These are phyloP conservation scores for Achatina immaculata DNA, from an alignment of 1,140 invertebrate species.

Conservation along the genomic window DNA sequence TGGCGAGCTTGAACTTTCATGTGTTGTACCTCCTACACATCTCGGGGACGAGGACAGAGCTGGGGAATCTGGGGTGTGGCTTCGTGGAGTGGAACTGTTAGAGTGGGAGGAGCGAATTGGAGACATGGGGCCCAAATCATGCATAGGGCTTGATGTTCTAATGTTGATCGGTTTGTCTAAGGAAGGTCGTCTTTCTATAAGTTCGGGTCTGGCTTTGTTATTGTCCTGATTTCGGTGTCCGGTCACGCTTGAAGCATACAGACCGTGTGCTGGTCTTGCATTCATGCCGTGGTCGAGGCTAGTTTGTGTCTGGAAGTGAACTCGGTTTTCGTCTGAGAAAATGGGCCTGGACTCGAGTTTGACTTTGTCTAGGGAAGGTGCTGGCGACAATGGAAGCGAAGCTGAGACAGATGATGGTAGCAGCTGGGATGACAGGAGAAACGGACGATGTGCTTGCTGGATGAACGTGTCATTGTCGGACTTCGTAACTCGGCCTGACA, in stretches of 20 bases:
- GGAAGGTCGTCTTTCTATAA: background rate
- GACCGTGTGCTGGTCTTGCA: conserved; percentile 4
- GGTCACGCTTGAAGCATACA: background rate
- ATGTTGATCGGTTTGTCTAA: background rate
- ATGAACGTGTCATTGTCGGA: background rate
- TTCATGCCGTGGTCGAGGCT: too few species aligned
- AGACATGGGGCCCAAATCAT: conserved; percentile 15
- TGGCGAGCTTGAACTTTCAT: background rate
- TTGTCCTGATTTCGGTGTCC: background rate
- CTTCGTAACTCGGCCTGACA: background rate
- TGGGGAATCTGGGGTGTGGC: conserved; percentile 56
- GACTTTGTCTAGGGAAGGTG: background rate
- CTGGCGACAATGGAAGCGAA: background rate
- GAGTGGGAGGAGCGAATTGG: conserved; percentile 52
- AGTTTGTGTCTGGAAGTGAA: conserved; percentile 5
- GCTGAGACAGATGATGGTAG: background rate
- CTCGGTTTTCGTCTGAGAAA: background rate
- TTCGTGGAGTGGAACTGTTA: conserved; percentile 52
- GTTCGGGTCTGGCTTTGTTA: background rate
- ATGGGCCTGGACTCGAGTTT: conserved; percentile 1
- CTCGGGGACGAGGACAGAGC: conserved; percentile 54
- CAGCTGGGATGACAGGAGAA: background rate
- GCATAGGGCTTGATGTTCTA: background rate
- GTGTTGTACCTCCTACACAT: background rate
- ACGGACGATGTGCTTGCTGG: background rate